Evolutionary conservation across 2,797 vertebrate genomes (phyloP).

Genomic region (Phrynocephalus vlangalii): DNA sequence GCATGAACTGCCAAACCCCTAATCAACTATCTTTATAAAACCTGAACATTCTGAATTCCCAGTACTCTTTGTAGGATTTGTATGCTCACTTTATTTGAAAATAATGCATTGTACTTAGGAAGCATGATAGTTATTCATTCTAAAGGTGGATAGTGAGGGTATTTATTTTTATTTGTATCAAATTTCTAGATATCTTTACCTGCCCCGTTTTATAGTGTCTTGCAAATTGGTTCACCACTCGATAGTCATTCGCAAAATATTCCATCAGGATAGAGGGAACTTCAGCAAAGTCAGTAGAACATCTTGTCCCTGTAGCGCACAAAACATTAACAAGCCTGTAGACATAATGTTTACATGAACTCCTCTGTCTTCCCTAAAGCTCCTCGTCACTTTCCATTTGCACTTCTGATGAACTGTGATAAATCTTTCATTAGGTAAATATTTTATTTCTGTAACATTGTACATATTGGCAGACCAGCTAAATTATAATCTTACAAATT

Average conservation of each 20-base stretch:
- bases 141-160: not conserved
- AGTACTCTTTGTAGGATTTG: conserved; percentile 5
- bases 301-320: conserved; percentile 89
- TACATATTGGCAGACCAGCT: conserved; percentile 73
- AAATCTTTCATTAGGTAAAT: conserved; percentile 75
- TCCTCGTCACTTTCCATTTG: conserved; percentile 64
- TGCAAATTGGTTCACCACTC: conserved; percentile 95
- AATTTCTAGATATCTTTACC: conserved; percentile 77
- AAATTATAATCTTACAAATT: conserved; percentile 76
- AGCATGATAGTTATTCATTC: not conserved
- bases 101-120: not conserved
- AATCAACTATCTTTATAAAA: conserved; percentile 1
- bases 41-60: conserved; percentile 6
- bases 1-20: too few species aligned
- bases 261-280: conserved; percentile 99
- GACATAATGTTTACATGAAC: conserved; percentile 53
- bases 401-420: conserved; percentile 72
- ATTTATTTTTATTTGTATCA: not conserved
- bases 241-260: conserved; percentile 95
- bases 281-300: conserved; percentile 97
- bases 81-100: not conserved
- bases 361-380: conserved; percentile 58
- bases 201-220: conserved; percentile 96
- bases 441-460: conserved; percentile 76
- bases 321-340: conserved; percentile 39